Base-by-base conservation (phyloP, 2,113 vertebrate genomes). In the Ageneiosus marmoratus region DNA sequence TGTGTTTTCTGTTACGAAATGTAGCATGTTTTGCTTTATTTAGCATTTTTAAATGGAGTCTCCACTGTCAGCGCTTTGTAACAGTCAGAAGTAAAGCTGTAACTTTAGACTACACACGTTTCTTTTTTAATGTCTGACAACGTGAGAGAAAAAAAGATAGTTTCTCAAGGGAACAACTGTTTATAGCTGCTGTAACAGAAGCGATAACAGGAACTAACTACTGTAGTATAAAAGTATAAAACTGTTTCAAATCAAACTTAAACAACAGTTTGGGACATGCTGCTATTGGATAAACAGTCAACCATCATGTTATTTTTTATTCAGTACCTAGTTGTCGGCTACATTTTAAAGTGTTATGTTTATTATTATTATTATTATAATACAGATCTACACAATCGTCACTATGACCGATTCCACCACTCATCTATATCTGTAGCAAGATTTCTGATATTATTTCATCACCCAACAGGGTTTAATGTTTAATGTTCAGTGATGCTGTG, bases 201-300 rank as follows among this genome's bases (percentile, higher is more conserved):
- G 27, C 18, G n/a, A 50, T 70, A 50, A 74, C 46, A 74, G 72
- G 72, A 75, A 53, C 48, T 75, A 74, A 51, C 72, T 51, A 20
- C 72, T 51, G 27, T 4, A 74, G n/a, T n/a, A n/a, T n/a, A 44
- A 15, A n/a, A 27, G 24, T 72, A 7, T 27, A 9, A 50, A 50
- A 73, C 4, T 29, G 70, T n/a, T n/a, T n/a, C n/a, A n/a, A n/a
- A n/a, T n/a, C n/a, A n/a, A n/a, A n/a, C n/a, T n/a, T n/a, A n/a
- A n/a, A n/a, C n/a, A n/a, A n/a, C n/a, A n/a, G n/a, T 15, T n/a
- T 24, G 3, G 32, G 32, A 63, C 1, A 13, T 32, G 34, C 65
- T 69, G 34, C 32, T 69, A 69, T 22, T 69, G 34, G 16, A 65
- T 37, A 65, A 65, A 20, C 1, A 41, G 63, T 67, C 63, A 67